Conservation (phyloP, 2,113 vertebrate genomes). For the Dipodomys merriami region DNA sequence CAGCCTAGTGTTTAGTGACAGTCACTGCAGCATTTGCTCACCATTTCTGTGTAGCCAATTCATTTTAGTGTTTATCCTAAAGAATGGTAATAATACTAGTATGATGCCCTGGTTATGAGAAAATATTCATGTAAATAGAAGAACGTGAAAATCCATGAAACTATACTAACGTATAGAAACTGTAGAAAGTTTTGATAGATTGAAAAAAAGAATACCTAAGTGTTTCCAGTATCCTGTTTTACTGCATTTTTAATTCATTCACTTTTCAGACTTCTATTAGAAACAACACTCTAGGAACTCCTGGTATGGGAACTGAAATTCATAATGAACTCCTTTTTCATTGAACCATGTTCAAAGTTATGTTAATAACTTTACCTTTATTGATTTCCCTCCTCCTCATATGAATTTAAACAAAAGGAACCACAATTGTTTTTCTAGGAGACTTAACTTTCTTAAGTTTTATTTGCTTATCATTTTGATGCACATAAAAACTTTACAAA, state of each 20-base stretch:
- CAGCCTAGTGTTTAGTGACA: too few species aligned
- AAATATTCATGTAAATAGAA: neutral
- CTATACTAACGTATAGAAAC: neutral
- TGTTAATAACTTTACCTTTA: slow-evolving; percentile 10
- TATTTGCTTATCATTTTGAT: neutral
- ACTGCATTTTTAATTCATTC: neutral
- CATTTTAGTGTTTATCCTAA: slow-evolving; percentile 18
- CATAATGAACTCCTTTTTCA: neutral
- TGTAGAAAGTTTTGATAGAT: neutral
- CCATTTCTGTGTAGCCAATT: neutral
- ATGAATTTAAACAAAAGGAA: slow-evolving; percentile 29
- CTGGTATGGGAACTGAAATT: neutral
- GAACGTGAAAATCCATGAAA: neutral
- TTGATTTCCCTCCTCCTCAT: slow-evolving; percentile 17
- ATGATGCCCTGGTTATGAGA: neutral
- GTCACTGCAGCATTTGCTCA: too few species aligned
- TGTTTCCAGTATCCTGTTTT: slow-evolving; percentile 6
- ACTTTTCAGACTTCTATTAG: neutral
- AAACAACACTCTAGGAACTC: neutral
- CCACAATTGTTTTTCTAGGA: neutral
- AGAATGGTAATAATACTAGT: neutral
- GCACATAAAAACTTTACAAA: neutral
- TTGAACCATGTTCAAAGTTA: neutral
- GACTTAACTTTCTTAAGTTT: neutral
- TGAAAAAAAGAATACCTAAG: neutral